Evolutionary conservation across 2,888 invertebrate species (phyloP), one percentile per base, ranked within the genome.

Genomic region (Clusia tigrina): DNA sequence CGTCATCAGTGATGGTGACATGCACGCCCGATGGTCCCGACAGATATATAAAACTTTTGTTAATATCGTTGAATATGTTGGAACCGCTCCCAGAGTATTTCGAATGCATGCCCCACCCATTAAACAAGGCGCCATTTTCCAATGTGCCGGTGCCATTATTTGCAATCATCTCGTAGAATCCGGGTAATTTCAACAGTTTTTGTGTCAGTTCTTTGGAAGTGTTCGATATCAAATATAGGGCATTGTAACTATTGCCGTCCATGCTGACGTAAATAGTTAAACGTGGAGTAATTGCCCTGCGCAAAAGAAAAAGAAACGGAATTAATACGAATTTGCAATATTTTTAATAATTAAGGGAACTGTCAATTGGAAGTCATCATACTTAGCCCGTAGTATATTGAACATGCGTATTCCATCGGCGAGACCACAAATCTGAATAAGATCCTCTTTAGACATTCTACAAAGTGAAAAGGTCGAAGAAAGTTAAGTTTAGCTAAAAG

Each of bases 341-440:
- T 48, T n/a, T 52, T 52, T 3, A 5, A 12, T 10, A 52, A 52
- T 5, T 20, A 24, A 52, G 48, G 6, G 6, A 9, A 52, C 17
- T 24, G 25, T 25, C 6, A 48, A 18, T 17, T 54, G 32, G 51
- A 32, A 48, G 22, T 55, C n/a, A 53, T 71, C 89, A 88, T 82
- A 92, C 92, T 92, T 93, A 73, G 91, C 89, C 77, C 94, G 94
- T 54, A 97, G 85, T 32, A 93, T 92, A 83, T 97, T 97, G 85
- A 90, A 95, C 65, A 97, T 88, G 70, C 97, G 89, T 63, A 97
- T 96, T 2, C 97, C 98, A 82, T 97, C 96, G 38, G 95, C 93
- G 65, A 96, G 86, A 0, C 96, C 96, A 82, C 96, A 96, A 63
- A 98, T 95, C 85, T 96, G 94, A 62, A 96, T 94, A 46, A 97